Conservation (phyloP, 2,888 invertebrate genomes). For the Sinhomidia bicolor region DNA sequence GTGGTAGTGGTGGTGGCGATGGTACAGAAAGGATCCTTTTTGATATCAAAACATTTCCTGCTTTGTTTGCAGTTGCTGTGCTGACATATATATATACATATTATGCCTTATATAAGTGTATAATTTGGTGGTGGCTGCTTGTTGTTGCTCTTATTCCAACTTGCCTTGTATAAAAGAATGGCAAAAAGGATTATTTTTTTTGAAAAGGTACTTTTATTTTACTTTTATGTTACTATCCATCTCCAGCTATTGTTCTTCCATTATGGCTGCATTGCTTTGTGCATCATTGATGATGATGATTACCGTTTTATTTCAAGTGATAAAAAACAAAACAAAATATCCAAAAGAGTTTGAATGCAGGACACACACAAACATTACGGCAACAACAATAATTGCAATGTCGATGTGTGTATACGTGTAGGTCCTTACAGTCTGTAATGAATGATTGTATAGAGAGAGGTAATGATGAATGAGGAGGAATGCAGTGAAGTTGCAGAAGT, state of each 20-base stretch:
- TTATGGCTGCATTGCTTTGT: neutral
- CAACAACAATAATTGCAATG: neutral
- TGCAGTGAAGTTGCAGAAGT: constrained; percentile 1
- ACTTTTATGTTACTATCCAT: too few species aligned
- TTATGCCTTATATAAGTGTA: too few species aligned
- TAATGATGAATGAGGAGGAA: constrained; percentile 1
- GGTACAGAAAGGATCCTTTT: constrained; percentile 15
- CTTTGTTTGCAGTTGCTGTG: constrained; percentile 14
- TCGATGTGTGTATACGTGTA: neutral
- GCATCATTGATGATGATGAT: neutral
- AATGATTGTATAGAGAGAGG: neutral
- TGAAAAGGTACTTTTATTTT: too few species aligned
- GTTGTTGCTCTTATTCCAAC: too few species aligned
- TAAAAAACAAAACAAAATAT: neutral
- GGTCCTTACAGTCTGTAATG: neutral
- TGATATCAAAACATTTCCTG: constrained; percentile 36
- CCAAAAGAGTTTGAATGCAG: neutral
- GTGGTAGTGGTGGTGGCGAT: neutral
- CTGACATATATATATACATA: neutral
- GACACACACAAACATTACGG: too few species aligned
- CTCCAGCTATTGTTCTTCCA: neutral
- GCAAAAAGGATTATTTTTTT: neutral
- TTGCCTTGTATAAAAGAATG: too few species aligned
- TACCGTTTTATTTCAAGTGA: neutral
- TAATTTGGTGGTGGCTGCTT: too few species aligned